These are phyloP conservation scores for Montifringilla adamsi DNA, from an alignment of 2,113 vertebrate species.

Conservation along the genomic window DNA sequence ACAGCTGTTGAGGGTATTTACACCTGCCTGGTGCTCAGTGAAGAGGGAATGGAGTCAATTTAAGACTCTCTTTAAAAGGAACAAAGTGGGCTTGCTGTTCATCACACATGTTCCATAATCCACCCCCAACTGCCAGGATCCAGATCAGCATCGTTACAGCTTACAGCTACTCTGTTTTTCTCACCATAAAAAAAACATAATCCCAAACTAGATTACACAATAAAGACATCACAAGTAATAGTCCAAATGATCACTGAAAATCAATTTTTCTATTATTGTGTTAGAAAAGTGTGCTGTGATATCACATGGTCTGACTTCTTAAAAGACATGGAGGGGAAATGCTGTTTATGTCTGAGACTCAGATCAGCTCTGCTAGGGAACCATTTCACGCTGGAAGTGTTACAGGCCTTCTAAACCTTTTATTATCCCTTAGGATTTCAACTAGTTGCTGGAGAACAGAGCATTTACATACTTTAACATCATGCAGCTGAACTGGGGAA, in stretches of 20 bases:
- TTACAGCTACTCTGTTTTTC: not conserved
- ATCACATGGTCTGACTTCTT: not conserved
- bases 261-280: not conserved
- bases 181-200: not conserved
- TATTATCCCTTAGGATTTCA: not conserved
- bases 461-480: not conserved
- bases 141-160: not conserved
- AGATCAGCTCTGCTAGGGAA: not conserved
- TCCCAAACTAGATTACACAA: not conserved
- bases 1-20: slow-evolving; percentile 31
- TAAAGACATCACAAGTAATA: not conserved
- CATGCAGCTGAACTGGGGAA: not conserved
- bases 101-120: slow-evolving; percentile 34
- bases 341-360: not conserved
- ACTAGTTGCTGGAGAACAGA: not conserved
- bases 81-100: slow-evolving; percentile 13
- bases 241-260: not conserved
- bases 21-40: not conserved
- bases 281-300: not conserved
- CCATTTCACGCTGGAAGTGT: not conserved
- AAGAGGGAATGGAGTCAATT: slow-evolving; percentile 24
- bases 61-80: slow-evolving; percentile 1
- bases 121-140: not conserved
- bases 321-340: not conserved
- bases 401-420: not conserved